phyloP scores from a whole-genome alignment of 2,797 vertebrate species.

The Sorex maritimensis region DNA sequence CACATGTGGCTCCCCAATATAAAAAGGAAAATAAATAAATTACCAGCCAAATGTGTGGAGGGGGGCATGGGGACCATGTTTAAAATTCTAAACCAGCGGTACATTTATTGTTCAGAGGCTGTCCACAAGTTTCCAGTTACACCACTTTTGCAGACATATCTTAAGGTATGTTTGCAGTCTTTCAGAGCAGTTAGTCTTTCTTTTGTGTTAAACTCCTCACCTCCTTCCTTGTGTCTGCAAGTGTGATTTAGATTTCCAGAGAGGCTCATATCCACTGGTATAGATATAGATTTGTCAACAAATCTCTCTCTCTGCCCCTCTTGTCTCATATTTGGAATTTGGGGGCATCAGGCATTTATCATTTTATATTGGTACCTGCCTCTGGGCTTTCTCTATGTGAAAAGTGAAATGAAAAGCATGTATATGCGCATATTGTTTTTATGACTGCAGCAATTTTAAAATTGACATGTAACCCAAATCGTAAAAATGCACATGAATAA shows the following conservation, averaged over 20 bases:
- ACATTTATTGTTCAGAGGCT: background rate
- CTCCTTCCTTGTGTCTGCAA: background rate
- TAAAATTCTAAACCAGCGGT: conserved; percentile 8
- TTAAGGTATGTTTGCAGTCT: background rate
- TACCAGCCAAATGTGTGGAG: too few species aligned
- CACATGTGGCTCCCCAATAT: too few species aligned
- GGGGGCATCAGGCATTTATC: background rate
- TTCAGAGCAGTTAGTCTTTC: background rate
- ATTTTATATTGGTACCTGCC: background rate
- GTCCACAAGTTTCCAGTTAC: background rate
- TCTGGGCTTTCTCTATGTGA: background rate
- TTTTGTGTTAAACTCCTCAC: background rate
- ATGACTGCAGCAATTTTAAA: background rate
- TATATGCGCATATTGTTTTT: background rate
- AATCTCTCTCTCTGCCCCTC: background rate
- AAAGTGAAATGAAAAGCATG: background rate
- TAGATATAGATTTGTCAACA: background rate
- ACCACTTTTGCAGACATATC: background rate
- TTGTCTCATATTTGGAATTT: background rate
- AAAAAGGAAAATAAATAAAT: too few species aligned
- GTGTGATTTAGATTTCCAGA: background rate
- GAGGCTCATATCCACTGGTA: background rate
- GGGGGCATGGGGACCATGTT: too few species aligned
- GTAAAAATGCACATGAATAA: background rate
- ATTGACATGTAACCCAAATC: background rate